Conservation (phyloP, 2,888 invertebrate genomes). For the Unio pictorum region DNA sequence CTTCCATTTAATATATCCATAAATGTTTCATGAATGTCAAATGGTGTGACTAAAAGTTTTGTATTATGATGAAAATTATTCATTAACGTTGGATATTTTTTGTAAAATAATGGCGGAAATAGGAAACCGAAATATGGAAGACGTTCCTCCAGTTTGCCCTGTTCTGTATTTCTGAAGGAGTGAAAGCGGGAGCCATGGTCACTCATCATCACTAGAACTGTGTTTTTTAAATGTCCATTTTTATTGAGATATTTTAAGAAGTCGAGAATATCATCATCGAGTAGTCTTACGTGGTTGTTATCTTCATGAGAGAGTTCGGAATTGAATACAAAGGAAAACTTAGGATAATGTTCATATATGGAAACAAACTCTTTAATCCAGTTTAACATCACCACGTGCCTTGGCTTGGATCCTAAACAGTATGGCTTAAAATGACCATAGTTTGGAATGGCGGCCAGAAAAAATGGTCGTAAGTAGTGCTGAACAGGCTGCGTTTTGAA, state of each 20-base stretch:
- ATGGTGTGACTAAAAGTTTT: conserved; percentile 85
- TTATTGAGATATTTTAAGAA: conserved; percentile 76
- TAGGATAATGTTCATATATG: conserved; percentile 80
- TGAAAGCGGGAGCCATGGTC: conserved; percentile 91
- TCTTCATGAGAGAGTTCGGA: conserved; percentile 91
- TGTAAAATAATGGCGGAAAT: conserved; percentile 82
- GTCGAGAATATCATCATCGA: conserved; percentile 80
- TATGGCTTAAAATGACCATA: conserved; percentile 32
- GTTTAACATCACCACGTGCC: conserved; percentile 75
- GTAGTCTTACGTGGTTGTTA: conserved; percentile 83
- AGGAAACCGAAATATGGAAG: conserved; percentile 88
- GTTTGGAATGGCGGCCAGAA: conserved; percentile 76
- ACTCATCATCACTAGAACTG: conserved; percentile 89
- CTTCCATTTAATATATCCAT: conserved; percentile 77
- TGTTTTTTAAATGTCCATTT: conserved; percentile 81
- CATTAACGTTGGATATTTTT: conserved; percentile 77
- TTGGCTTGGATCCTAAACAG: conserved; percentile 82
- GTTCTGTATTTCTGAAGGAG: conserved; percentile 85
- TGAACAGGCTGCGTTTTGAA: conserved; percentile 88
- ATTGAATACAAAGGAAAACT: conserved; percentile 91
- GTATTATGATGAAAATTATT: conserved; percentile 78
- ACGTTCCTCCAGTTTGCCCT: conserved; percentile 93
- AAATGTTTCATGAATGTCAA: conserved; percentile 89
- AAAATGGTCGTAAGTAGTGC: conserved; percentile 88
- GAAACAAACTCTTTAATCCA: conserved; percentile 75